Base-by-base conservation (phyloP, 2,797 vertebrate species). In the Coilia nasus region DNA sequence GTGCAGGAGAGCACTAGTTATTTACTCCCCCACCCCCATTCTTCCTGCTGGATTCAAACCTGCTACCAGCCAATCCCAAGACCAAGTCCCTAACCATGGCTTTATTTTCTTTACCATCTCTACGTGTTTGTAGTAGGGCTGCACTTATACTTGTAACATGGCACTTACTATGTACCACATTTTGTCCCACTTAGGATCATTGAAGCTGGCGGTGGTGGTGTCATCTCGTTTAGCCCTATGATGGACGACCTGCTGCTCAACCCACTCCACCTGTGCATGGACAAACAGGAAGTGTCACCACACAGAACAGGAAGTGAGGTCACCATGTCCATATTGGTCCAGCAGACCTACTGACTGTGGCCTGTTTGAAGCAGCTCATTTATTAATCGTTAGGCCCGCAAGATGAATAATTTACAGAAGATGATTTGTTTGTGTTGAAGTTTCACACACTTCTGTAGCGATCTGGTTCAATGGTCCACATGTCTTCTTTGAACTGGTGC, bases 111-210 rank as follows among this genome's bases (percentile, higher is more conserved):
- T 91, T 90, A 67, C 85, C 2, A 50, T 9, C 59, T 21, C 59
- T 23, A n/a, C 86, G 82, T 57, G 80, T 17, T 31, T 19, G 35
- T 31, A 19, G 46, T 19, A 64, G 35, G 67, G 47, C 56, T 21
- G 57, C 1, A 7, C 35, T 41, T 41, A 41, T 41, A 41, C 35
- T 44, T 35, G 25, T 17, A 71, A 31, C 25, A 15, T 15, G 47
- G 71, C 88, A 95, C 98, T 97, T 92, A 99, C 98, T 93, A 96
- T 97, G 90, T 97, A 97, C 98, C 97, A 98, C 95, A 96, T 97
- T 93, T 94, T 96, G 90, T 93, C 95, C 97, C 96, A 97, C 90
- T 94, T 93, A 81, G 97, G 95, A 92, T 97, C 95, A 81, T 96
- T 97, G 90, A 96, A 96, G 90, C 91, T 94, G 87, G 92, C 92